Base-by-base conservation (phyloP, 2,888 invertebrate genomes). In the Rotaria macrura region DNA sequence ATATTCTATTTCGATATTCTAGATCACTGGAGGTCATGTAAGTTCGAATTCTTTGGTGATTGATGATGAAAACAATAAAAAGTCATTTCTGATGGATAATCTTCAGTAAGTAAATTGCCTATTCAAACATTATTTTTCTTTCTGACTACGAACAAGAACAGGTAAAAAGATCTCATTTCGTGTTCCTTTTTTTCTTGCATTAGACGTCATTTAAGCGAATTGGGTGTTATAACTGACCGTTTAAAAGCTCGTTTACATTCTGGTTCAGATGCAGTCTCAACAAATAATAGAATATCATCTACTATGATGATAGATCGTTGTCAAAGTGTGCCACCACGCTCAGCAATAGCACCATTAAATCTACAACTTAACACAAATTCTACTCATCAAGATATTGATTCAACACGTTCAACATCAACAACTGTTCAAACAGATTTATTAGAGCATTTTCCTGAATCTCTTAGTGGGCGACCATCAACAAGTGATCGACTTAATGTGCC, bases 361-460 rank as follows among this genome's bases (percentile, higher is more conserved):
- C 23, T n/a, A 14, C n/a, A 23, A 79, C 10, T 79, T 9, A 40
- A 40, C n/a, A 43, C 4, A 10, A 79, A 79, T 43, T 43, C 79
- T n/a, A 9, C 10, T 43, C 79, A n/a, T 25, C 43, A 43, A 43
- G 12, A 79, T n/a, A 23, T n/a, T 3, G 43, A 40, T 79, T 4
- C 43, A 14, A n/a, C 25, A 10, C 43, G 79, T 79, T 43, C 79
- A 43, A 23, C 40, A 79, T 43, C 40, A 79, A 43, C 79, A 43
- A 79, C 43, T 2, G n/a, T 79, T 43, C 43, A 79, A 43, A 79
- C 43, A n/a, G 79, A 79, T 79, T 43, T 79, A 43, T 79, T 6
- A n/a, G 79, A 79, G 20, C 79, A 79, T 79, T 79, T 79, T 43
- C 79, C 79, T 79, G 79, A 43, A 43, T 79, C 79, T 17, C n/a